Conservation (phyloP, 2,797 vertebrate genomes). For the Clarias fuscus region DNA sequence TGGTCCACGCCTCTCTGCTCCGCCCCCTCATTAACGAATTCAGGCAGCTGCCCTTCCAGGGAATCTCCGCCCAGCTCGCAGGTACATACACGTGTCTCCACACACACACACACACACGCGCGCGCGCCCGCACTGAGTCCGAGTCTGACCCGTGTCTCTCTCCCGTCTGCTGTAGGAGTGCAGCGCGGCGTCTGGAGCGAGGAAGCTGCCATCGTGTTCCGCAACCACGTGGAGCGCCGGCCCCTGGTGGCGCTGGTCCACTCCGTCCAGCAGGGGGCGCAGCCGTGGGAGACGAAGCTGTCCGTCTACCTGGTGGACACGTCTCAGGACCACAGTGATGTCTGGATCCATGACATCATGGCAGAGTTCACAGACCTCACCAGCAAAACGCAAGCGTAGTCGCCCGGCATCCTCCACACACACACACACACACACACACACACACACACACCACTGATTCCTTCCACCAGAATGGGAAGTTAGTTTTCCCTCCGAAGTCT, state of each 20-base stretch:
- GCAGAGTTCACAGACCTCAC: constrained; percentile 73
- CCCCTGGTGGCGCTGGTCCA: constrained; percentile 87
- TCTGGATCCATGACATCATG: constrained; percentile 93
- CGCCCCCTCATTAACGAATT: constrained; percentile 82
- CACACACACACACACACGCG: neutral
- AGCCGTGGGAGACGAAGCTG: constrained; percentile 78
- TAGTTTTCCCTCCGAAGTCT: too few relatives aligned
- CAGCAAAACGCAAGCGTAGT: constrained; percentile 2
- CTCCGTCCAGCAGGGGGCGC: constrained; percentile 72
- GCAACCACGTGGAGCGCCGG: constrained; percentile 89
- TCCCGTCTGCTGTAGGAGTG: constrained; percentile 68
- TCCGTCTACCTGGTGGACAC: constrained; percentile 92
- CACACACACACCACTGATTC: too few relatives aligned
- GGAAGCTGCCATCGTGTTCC: constrained; percentile 89
- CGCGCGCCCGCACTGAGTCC: neutral
- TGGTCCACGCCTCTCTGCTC: constrained; percentile 77
- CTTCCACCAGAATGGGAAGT: too few relatives aligned
- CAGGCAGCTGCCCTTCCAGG: constrained; percentile 90
- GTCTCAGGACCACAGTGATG: constrained; percentile 76
- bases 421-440: too few relatives aligned
- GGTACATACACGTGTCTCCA: constrained; percentile 71
- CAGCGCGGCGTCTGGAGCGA: constrained; percentile 83
- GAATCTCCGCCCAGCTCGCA: constrained; percentile 86
- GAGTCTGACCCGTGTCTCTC: neutral
- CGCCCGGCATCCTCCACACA: too few relatives aligned